Evolutionary conservation across 2,888 invertebrate species (phyloP).

Genomic region (Drosophila maculinotata): DNA sequence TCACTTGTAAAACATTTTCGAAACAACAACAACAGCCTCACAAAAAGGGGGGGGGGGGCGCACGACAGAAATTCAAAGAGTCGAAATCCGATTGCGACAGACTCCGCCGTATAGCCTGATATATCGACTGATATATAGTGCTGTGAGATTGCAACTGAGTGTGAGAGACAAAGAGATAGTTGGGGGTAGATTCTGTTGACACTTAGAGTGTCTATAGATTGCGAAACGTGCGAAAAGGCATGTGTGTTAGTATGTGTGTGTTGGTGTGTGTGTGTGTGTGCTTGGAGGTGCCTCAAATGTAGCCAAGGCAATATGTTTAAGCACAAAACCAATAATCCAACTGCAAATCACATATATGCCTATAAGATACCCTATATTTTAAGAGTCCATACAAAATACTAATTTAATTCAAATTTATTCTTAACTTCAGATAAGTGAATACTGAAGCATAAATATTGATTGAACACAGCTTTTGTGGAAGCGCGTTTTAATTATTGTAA

Average conservation of each 20-base stretch:
- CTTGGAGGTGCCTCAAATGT: conserved; percentile 29
- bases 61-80: conserved; percentile 59
- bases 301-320: conserved; percentile 21
- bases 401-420: not conserved
- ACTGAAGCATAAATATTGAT: too few relatives aligned
- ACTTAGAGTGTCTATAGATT: conserved; percentile 37
- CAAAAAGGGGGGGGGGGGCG: conserved; percentile 31
- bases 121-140: conserved; percentile 19
- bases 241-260: not conserved
- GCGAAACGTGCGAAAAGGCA: conserved; percentile 55
- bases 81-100: conserved; percentile 54
- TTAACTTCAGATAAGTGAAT: not conserved
- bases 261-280: not conserved
- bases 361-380: not conserved
- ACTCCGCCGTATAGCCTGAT: not conserved
- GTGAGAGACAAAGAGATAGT: not conserved
- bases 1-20: conserved; percentile 74
- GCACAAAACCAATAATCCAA: conserved; percentile 4
- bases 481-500: too few relatives aligned
- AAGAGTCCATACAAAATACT: not conserved
- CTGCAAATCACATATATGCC: not conserved
- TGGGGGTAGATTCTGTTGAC: conserved; percentile 47
- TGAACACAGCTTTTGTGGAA: too few relatives aligned
- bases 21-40: conserved; percentile 22
- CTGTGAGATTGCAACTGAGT: conserved; percentile 26